Evolutionary conservation across 2,888 invertebrate genomes (phyloP), one percentile per base, ranked within the genome.

Genomic region (Sinohyriopsis cumingii): DNA sequence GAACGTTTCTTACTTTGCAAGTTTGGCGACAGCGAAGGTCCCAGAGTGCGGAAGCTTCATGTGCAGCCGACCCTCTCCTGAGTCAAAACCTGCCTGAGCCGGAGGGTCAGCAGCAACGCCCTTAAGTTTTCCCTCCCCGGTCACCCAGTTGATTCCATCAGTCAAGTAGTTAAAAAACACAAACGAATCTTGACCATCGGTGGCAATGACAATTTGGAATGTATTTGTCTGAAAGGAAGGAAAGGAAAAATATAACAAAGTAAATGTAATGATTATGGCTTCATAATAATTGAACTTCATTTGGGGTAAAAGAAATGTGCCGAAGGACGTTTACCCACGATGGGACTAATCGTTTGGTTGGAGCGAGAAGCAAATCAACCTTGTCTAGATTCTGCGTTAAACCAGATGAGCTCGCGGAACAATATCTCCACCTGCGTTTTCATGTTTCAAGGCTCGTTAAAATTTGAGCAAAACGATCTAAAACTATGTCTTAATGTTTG

Each of bases 41-140:
- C 97, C 98, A 20, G 98, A 98, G 68, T 96, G 96, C 72, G 94
- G 94, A 25, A 98, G 91, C 4, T 93, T 93, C 84, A 93, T 94
- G 67, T 75, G 75, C 68, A 93, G 91, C 71, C 94, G 92, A 59
- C 95, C 95, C 87, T 96, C 95, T 75, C 95, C 95, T 1, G 95
- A 93, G 76, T 96, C 93, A 82, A 99, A 95, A 4, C 98, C 98
- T 66, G 95, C 96, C 91, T 99, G 98, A 1, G 96, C 97, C 82
- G 95, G 94, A 0, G 96, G 95, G 86, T 98, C 97, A 0, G 95
- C 95, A 63, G 95, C 88, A 45, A 93, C 94, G n/a, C 93, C 92
- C 5, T 64, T 66, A n/a, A 93, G 93, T 80, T 94, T 94, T 4
- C 91, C 91, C 71, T 94, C 94, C 64, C 94, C 95, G 88, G 95